Evolutionary conservation across 2,113 vertebrate genomes (phyloP).

Genomic region (Aleadryas rufinucha): DNA sequence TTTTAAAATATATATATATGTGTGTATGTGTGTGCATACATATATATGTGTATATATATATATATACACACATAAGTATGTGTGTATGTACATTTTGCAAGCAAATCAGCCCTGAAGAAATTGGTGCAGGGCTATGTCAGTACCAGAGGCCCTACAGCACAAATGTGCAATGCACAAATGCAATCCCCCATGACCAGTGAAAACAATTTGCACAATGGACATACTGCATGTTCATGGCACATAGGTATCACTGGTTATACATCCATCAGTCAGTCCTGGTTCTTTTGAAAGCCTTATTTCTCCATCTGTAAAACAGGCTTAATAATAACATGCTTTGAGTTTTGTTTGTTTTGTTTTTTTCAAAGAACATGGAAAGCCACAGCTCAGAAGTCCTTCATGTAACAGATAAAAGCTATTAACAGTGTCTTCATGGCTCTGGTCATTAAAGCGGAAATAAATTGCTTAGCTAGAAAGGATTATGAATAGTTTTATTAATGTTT

Average conservation of each 20-base stretch:
- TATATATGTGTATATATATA: fast-evolving
- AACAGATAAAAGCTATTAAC: background rate
- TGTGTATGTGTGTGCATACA: fast-evolving
- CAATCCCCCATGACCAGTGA: background rate
- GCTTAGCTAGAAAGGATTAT: background rate
- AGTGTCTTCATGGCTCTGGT: background rate
- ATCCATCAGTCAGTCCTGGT: background rate
- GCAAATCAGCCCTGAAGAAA: background rate
- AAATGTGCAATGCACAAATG: background rate
- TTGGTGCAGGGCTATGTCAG: background rate
- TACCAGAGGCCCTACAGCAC: background rate
- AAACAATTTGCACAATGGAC: fast-evolving
- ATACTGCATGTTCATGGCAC: background rate
- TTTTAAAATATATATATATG: background rate
- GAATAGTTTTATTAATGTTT: conserved; percentile 1
- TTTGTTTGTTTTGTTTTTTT: background rate
- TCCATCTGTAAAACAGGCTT: background rate
- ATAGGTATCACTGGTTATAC: background rate
- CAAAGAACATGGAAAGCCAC: background rate
- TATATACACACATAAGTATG: too few relatives aligned
- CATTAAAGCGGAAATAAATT: background rate
- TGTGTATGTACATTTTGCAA: background rate
- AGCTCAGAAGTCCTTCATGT: background rate
- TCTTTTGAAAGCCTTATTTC: background rate
- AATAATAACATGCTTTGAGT: background rate